Evolutionary conservation across 2,113 vertebrate genomes (phyloP).

Genomic region (Oncorhynchus tshawytscha): DNA sequence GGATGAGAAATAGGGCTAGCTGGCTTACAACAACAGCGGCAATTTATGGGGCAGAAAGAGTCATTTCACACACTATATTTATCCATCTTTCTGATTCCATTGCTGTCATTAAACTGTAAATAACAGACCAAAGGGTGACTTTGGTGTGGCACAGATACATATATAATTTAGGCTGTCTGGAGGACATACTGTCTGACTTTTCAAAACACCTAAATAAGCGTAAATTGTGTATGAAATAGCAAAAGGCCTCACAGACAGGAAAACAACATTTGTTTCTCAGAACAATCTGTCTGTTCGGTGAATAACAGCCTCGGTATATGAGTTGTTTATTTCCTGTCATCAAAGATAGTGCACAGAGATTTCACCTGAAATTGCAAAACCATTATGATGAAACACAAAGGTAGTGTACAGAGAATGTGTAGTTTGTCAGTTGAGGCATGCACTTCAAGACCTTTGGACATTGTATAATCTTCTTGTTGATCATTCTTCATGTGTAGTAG

Average conservation of each 20-base stretch:
- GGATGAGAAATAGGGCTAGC: not conserved
- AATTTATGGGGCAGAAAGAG: not conserved
- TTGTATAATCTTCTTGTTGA: not conserved
- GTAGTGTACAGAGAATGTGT: not conserved
- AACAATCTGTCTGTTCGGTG: not conserved
- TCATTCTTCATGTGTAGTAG: too few species aligned
- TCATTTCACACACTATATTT: not conserved
- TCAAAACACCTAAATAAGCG: not conserved
- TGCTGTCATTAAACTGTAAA: not conserved
- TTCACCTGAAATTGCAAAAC: too few species aligned
- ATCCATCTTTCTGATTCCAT: conserved; percentile 2
- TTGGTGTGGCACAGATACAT: not conserved
- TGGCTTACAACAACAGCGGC: not conserved
- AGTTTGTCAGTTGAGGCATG: not conserved
- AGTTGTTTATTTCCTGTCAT: not conserved
- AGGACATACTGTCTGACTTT: not conserved
- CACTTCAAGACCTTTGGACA: not conserved
- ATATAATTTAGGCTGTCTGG: not conserved
- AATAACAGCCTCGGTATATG: not conserved
- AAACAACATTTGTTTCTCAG: not conserved
- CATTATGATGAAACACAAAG: too few species aligned
- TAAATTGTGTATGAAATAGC: not conserved
- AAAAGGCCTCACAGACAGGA: not conserved
- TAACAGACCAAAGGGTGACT: not conserved
- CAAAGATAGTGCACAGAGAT: too few species aligned